Evolutionary conservation across 30 jellyfish, hydroid and myxozoan species (phyloP).

Genomic region (Haliclystus octoradiatus): DNA sequence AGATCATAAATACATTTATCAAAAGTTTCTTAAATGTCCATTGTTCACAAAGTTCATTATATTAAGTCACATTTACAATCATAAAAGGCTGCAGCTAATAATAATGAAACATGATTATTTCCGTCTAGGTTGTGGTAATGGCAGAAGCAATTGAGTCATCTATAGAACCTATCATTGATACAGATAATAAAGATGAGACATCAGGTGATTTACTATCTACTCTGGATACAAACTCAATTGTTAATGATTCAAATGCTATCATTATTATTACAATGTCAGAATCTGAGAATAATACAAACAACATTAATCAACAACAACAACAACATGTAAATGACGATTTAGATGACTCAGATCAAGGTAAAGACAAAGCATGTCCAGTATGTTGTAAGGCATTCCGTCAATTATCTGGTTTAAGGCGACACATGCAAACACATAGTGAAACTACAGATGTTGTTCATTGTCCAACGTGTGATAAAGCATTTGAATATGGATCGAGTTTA

Average conservation of each 20-base stretch:
- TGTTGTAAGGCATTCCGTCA: slow-evolving; percentile 48
- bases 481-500: slow-evolving; percentile 51
- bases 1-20: too few species aligned
- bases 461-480: slow-evolving; percentile 41
- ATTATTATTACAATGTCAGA: not conserved
- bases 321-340: not conserved
- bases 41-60: too few species aligned
- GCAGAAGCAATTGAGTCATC: too few species aligned
- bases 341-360: not conserved
- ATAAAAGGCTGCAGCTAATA: too few species aligned
- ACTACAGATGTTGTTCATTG: slow-evolving; percentile 34
- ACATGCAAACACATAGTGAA: slow-evolving; percentile 39
- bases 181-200: not conserved
- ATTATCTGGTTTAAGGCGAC: slow-evolving; percentile 48
- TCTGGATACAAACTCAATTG: not conserved
- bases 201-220: not conserved
- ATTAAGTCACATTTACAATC: too few species aligned
- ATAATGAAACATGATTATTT: too few species aligned
- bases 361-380: slow-evolving; percentile 30
- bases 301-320: too few species aligned
- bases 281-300: not conserved
- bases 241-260: not conserved
- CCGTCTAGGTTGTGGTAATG: too few species aligned
- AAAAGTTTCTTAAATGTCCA: too few species aligned
- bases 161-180: too few species aligned